Conservation (phyloP, 2,888 invertebrate species). For the Drosophila histrio region DNA sequence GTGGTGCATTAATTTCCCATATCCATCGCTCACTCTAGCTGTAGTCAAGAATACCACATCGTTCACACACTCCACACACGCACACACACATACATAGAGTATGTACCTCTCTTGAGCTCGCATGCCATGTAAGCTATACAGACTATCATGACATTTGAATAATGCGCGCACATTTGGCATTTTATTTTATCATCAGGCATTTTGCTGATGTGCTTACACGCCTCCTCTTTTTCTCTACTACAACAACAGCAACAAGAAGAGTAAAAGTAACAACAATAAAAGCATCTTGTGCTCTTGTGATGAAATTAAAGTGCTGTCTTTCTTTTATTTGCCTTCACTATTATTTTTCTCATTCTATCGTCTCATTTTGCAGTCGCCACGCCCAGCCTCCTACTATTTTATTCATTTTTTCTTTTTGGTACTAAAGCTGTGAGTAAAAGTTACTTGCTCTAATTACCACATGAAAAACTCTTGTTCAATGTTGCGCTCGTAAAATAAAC, state of each 20-base stretch:
- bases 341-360: constrained; percentile 56
- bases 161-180: constrained; percentile 76
- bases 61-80: constrained; percentile 1
- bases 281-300: constrained; percentile 44
- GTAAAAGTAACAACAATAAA: constrained; percentile 11
- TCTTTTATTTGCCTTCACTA: constrained; percentile 64
- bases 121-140: constrained; percentile 10
- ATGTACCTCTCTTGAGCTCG: constrained; percentile 1
- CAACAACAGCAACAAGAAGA: constrained; percentile 10
- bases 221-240: constrained; percentile 15
- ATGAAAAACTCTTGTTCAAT: constrained; percentile 49
- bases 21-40: constrained; percentile 12
- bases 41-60: constrained; percentile 17
- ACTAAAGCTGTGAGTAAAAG: constrained; percentile 5
- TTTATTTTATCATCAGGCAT: constrained; percentile 77
- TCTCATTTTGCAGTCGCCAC: constrained; percentile 46
- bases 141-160: constrained; percentile 75
- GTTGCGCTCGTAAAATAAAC: constrained; percentile 47
- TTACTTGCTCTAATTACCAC: constrained; percentile 59
- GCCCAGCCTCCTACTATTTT: constrained; percentile 9
- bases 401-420: not conserved
- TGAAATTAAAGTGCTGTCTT: constrained; percentile 68
- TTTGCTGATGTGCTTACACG: constrained; percentile 63
- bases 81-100: not conserved
- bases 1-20: constrained; percentile 30